Conservation (phyloP, 2,888 invertebrate species). For the Sabatieria punctata region DNA sequence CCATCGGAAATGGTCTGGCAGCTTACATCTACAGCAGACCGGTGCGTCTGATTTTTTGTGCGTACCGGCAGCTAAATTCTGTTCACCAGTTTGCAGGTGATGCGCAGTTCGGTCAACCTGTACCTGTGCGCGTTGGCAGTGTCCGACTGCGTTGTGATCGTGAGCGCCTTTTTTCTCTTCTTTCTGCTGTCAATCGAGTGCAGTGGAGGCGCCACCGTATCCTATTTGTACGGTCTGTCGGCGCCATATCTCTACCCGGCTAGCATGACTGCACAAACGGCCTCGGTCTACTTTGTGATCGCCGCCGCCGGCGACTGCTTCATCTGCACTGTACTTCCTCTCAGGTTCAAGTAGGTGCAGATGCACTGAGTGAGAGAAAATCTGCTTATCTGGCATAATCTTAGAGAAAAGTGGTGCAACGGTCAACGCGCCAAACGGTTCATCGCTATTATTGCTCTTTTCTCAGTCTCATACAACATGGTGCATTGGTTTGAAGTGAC, state of each 20-base stretch:
- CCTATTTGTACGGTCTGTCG: not conserved
- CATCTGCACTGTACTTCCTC: not conserved
- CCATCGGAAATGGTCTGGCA: not conserved
- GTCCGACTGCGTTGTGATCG: not conserved
- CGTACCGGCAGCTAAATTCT: not conserved
- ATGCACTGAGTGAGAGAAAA: no score
- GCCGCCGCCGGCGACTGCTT: not conserved
- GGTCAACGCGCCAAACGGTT: no score
- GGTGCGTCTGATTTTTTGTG: not conserved
- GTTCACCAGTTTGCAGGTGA: no score
- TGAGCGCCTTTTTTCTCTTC: not conserved
- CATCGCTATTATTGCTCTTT: not conserved
- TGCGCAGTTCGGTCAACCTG: slow-evolving; percentile 1
- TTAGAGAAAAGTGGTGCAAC: no score
- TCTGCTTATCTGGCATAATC: no score
- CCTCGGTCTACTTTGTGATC: not conserved
- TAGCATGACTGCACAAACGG: not conserved
- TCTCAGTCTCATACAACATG: not conserved
- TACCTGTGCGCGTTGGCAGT: not conserved
- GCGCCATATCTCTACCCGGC: no score
- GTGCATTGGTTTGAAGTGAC: not conserved
- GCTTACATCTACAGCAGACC: not conserved
- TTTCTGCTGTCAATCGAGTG: not conserved
- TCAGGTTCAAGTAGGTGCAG: no score
- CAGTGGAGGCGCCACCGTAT: not conserved